Evolutionary conservation across 1,140 invertebrate species (phyloP), one percentile per base, ranked within the genome.

Genomic region (Oryzaephilus surinamensis): DNA sequence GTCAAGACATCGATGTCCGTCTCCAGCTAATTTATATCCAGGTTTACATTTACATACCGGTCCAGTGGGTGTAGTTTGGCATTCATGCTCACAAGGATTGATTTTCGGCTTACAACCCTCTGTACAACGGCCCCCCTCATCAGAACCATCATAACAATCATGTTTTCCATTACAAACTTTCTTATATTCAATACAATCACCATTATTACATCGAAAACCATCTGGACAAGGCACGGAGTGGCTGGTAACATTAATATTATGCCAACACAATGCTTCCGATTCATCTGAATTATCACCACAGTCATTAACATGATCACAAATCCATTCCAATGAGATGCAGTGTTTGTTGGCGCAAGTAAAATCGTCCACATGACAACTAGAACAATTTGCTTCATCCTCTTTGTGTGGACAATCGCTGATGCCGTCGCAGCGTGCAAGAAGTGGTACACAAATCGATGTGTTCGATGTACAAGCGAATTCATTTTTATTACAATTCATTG

Each of bases 211-310:
- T 14, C 59, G 61, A 54, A 69, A 83, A 0, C 62, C 61, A 43
- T 70, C 55, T 0, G 51, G 43, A 43, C 71, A 73, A 4, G 53
- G 41, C 2, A 37, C 28, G 3, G 8, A 30, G 4, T 28, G 27
- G 8, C 8, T 30, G 5, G 16, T 26, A 26, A 6, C 8, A 13
- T 33, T 20, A 26, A 27, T 24, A 29, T 26, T 21, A n/a, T 50
- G 48, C 12, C 46, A 44, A 47, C 74, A 76, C 30, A 65, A 54
- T 4, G 64, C 54, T 0, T 51, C 27, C 0, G 52, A 63, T 58
- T 84, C 81, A 54, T 84, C 81, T n/a, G 71, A 74, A 15, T 64
- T 58, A 50, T 83, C 81, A 11, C 58, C 57, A 49, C 81, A 84
- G 46, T 84, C 80, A 23, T 69, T 58, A 10, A 67, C 63, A 1